Percentiles rank a stretch among this genome's conserved stretches.
Conservation (phyloP, 1,140 invertebrate species). For the Scaptodrosophila lebanonensis region DNA sequence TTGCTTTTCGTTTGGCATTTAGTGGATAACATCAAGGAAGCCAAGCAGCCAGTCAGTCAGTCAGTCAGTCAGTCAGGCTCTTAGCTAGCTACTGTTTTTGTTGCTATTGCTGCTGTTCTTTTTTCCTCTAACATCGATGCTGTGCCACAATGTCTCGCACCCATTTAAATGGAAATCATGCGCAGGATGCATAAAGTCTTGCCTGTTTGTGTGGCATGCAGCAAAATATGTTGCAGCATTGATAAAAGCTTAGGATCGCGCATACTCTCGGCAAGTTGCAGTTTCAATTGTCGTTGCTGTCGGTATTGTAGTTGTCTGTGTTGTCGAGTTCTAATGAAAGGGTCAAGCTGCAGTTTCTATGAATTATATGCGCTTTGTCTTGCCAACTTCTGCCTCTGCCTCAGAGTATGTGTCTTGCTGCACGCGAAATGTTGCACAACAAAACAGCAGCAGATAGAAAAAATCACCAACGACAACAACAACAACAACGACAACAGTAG, state of each 20-base stretch:
- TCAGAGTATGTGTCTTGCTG: constrained; percentile 44
- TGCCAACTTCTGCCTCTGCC: constrained; percentile 25
- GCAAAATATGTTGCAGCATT: background rate
- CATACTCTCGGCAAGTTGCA: background rate
- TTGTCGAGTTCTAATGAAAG: constrained; percentile 64
- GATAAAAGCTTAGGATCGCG: background rate
- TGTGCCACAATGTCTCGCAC: constrained; percentile 22
- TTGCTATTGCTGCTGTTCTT: constrained; percentile 28
- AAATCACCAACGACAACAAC: too few relatives aligned
- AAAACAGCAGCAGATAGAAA: constrained; percentile 22
- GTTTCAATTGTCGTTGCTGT: background rate
- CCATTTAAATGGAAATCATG: constrained; percentile 75
- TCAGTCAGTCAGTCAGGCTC: background rate
- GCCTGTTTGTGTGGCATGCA: constrained; percentile 21
- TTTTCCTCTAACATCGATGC: constrained; percentile 52
- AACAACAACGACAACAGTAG: too few relatives aligned
- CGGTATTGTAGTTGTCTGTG: background rate
- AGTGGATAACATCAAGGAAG: constrained; percentile 71
- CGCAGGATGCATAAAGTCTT: constrained; percentile 72
- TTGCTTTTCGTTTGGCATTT: constrained; percentile 56
- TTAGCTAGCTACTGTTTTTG: constrained; percentile 2
- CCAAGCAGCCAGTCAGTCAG: constrained; percentile 17
- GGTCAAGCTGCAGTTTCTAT: constrained; percentile 58
- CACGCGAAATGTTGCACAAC: constrained; percentile 64
- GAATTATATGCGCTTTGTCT: constrained; percentile 75